Evolutionary conservation across 1,140 invertebrate species (phyloP).

Genomic region (Popillia japonica): DNA sequence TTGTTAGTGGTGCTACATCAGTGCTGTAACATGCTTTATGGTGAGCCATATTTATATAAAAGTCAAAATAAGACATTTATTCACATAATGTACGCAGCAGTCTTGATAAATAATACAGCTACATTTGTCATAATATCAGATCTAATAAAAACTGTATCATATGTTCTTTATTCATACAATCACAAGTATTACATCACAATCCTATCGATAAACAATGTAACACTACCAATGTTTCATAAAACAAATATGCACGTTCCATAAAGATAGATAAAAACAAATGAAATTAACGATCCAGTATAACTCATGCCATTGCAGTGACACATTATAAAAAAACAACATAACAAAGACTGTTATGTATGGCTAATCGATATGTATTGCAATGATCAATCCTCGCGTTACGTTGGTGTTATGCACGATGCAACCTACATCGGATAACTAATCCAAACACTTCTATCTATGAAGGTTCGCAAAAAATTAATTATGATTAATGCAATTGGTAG

Average conservation of each 20-base stretch:
- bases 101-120: too few relatives aligned
- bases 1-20: too few relatives aligned
- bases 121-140: too few relatives aligned
- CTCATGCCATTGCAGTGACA: constrained; percentile 16
- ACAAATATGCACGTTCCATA: constrained; percentile 20
- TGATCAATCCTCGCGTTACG: constrained; percentile 15
- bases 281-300: constrained; percentile 30
- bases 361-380: constrained; percentile 27
- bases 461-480: constrained; percentile 1
- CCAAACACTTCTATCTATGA: constrained; percentile 11
- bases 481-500: neutral
- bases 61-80: too few relatives aligned
- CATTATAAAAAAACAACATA: constrained; percentile 13
- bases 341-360: constrained; percentile 22
- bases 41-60: too few relatives aligned
- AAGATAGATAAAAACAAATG: constrained; percentile 9
- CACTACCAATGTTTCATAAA: neutral
- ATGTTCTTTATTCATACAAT: too few relatives aligned
- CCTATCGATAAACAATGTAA: too few relatives aligned
- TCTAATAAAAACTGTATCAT: too few relatives aligned
- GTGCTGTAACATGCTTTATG: too few relatives aligned
- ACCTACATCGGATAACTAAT: neutral
- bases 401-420: neutral
- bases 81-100: too few relatives aligned
- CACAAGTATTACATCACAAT: too few relatives aligned